Base-by-base conservation (phyloP, 2,888 invertebrate genomes). In the Thecophora atra region DNA sequence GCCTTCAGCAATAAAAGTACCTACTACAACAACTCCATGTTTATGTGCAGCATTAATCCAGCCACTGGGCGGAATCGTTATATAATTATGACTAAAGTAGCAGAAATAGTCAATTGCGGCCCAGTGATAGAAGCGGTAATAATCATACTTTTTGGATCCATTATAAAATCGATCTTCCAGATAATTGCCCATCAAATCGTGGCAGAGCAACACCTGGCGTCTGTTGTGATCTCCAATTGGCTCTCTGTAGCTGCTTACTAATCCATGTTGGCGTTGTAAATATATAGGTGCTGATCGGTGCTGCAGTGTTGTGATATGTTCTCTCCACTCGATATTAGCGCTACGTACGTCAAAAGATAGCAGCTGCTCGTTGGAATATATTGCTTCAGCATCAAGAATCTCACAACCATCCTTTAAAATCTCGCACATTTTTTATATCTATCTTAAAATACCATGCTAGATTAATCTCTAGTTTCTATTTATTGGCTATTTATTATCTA, bases 161-260 rank as follows among this genome's bases (percentile, higher is more conserved):
- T 92, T 89, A 56, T 92, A 89, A 81, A 89, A 96, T 95, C 92
- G 91, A 87, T 98, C 98, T 79, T 94, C 94, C 68, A 94, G 88
- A 86, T 99, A 99, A 76, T 98, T 98, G 77, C 97, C 97, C 86
- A 92, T 94, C 93, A 97, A 94, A 85, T 99, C 99, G 87, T 99
- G 99, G 82, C 98, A 99, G 28, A 98, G 89, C 69, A 98, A 86
- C 3, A 95, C 93, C 85, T 91, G 92, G 0, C 94, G 78, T 5
- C 79, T 78, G 73, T 79, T 81, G 30, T 76, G 76, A 56, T 78
- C 78, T n/a, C 75, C 78, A 30, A 80, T 56, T 1, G 72, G 68
- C 8, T 78, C 77, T 0, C 82, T 78, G 64, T 78, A 75, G 65
- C 77, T 77, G 76, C 81, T 81, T 19, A 86, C 67, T 37, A 79